Conservation (phyloP, 2,113 vertebrate species). For the Gila orcuttii region DNA sequence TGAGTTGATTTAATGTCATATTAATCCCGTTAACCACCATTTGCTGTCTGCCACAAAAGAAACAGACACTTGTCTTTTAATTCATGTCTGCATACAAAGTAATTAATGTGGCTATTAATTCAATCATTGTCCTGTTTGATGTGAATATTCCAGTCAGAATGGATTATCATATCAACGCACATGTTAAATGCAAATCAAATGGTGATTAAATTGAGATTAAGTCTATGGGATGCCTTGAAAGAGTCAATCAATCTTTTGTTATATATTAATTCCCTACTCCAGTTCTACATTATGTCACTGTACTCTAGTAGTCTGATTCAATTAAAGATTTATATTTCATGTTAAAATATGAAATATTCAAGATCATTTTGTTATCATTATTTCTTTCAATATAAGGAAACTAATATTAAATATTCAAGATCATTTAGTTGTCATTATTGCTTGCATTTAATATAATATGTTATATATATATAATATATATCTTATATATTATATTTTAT, state of each 20-base stretch:
- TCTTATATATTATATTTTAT: background rate
- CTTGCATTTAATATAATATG: background rate
- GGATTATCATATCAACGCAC: constrained; percentile 28
- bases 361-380: background rate
- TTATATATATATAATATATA: background rate
- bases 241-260: background rate
- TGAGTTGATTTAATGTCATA: constrained; percentile 77
- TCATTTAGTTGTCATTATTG: background rate
- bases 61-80: constrained; percentile 14
- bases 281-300: background rate
- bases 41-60: constrained; percentile 64
- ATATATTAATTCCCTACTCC: background rate
- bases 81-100: constrained; percentile 23
- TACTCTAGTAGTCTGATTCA: background rate
- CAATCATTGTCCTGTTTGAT: constrained; percentile 36
- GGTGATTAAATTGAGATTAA: constrained; percentile 31
- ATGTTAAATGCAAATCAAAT: constrained; percentile 25
- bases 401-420: background rate
- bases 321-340: constrained; percentile 4
- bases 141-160: constrained; percentile 13
- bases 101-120: constrained; percentile 36
- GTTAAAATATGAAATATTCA: background rate
- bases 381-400: background rate
- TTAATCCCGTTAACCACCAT: constrained; percentile 71
- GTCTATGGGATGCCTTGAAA: constrained; percentile 2